Base-by-base conservation (phyloP, 2,797 vertebrate genomes). In the Pangasius sanitwongsei region DNA sequence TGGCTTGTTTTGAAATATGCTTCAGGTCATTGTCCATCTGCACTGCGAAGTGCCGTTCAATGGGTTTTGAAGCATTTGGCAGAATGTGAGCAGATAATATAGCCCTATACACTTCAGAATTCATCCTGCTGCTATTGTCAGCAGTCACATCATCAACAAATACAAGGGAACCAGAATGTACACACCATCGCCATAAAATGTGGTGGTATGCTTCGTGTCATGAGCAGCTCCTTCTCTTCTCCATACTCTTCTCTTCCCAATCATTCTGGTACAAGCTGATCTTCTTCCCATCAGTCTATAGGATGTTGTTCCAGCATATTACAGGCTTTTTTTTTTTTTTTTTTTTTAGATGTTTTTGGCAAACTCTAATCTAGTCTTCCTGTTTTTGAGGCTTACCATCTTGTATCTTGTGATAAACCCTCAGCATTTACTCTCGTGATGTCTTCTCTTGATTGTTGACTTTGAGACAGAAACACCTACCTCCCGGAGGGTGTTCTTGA, bases 61-160 rank as follows among this genome's bases (percentile, higher is more conserved):
- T 70, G 34, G 59, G 78, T 77, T 86, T 23, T 31, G 37, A 86
- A 61, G 78, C 44, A 83, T 86, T 87, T 65, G 44, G 25, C 12
- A 28, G 89, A 85, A 57, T 63, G 0, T 61, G 20, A 82, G 55
- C 31, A 37, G 55, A 82, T 82, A 6, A 12, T 41, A 25, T 1
- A 34, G 53, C n/a, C 18, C 2, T 82, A 12, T 25, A 57, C 18
- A 57, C 6, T 57, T 34, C 1, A 53, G 12, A 78, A 78, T 44
- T n/a, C n/a, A 80, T 80, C 50, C 28, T 80, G n/a, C n/a, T 57
- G 50, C 50, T 34, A 57, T 78, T 1, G 9, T 78, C 48, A n/a
- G 6, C 13, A 53, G 2, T 77, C 25, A 77, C 50, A 55, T 31
- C n/a, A 78, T 31, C 13, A 78, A 18, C 18, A 53, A 80, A 50